Base-by-base conservation (phyloP, 2,113 vertebrate species). In the Verasper variegatus region DNA sequence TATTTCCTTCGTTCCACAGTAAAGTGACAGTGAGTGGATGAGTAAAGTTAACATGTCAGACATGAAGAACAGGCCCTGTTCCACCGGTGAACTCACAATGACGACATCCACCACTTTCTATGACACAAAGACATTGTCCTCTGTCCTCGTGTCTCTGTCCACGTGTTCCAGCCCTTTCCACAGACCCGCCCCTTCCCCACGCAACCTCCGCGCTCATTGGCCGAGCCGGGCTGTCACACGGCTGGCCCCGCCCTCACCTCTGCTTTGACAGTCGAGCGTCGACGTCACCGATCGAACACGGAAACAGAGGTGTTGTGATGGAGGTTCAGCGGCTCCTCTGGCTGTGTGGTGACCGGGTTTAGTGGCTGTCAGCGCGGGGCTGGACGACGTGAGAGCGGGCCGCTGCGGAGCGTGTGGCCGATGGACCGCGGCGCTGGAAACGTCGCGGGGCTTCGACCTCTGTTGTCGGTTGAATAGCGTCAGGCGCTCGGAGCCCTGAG, bases 91-190 rank as follows among this genome's bases (percentile, higher is more conserved):
- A 51, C 40, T 17, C 47, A 51, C 18, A 51, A 51, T 51, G 47
- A 51, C 47, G 17, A 54, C 6, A 64, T 92, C 87, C 83, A 90
- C 80, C 23, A 76, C 76, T 76, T 93, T 93, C 91, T 71, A 61
- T 83, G 52, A 74, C 86, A 92, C 88, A 91, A 89, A 88, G 76
- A 69, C 3, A 1, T 23, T 11, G 71, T 73, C 75, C 71, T 72
- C 71, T 57, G 82, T 21, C 75, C 78, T 42, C 82, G 71, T 78
- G 80, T 82, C 45, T 65, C 26, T 81, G 90, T 93, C 92, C 94
- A 94, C 94, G 93, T 93, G 94, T 94, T 93, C 90, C 79, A 87
- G 91, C n/a, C 27, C 1, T 52, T 94, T 94, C 92, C 5, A 59
- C 31, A 40, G 18, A 75, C 8, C 88, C 2, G 90, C 92, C 82